Base-by-base conservation (phyloP, 2,888 invertebrate genomes). In the Hoplodrina ambigua region DNA sequence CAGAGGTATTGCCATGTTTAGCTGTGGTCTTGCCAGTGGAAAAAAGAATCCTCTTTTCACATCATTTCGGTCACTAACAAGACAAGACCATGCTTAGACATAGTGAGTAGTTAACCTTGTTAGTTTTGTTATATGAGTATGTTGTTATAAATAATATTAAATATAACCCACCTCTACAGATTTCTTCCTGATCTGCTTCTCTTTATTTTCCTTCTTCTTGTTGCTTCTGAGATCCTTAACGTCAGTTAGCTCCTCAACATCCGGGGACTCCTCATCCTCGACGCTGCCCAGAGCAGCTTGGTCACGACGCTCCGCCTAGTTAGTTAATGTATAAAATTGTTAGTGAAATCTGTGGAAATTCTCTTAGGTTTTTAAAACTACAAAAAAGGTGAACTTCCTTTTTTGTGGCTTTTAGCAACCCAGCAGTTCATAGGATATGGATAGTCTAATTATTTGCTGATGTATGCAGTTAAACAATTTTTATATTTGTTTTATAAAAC, bases 121-220 rank as follows among this genome's bases (percentile, higher is more conserved):
- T 0, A 6, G 11, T 11, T 11, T 11, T 41, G 41, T 13, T 41
- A 0, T 0, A 15, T 0, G 10, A 0, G 3, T 19, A 44, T 19
- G 2, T 33, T 4, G 17, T 4, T 1, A 4, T 1, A 8, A 6
- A 53, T 30, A 17, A 37, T 52, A 49, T 19, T 2, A 30, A 58
- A 60, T 17, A 5, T 19, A 25, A 30, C 60, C 69, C 78, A 94
- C 94, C 89, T 94, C 94, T 76, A 81, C 89, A 71, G 90, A 88
- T 85, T 94, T 96, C 84, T 95, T 95, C 88, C 94, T 95, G 67
- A 81, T 92, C 82, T 96, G 96, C 78, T 96, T 96, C 81, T 96
- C 96, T 80, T 94, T 95, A 81, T 96, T 94, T 80, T 96, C 96
- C 75, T 94, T 94, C 84, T 96, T 96, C 89, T 96, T 96, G 87